Evolutionary conservation across 2,113 vertebrate species (phyloP).

Genomic region (Gymnocephalus cernua): DNA sequence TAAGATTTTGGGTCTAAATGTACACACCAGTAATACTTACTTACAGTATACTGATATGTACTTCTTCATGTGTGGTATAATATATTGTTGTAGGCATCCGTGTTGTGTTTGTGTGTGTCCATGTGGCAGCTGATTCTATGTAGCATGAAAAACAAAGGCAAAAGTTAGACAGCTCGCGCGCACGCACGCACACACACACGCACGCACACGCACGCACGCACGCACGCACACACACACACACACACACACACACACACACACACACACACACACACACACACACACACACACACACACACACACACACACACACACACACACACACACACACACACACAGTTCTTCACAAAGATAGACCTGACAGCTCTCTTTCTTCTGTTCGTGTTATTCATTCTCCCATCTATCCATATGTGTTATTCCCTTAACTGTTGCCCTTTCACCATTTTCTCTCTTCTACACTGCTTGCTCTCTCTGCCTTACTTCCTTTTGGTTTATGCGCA

Average conservation of each 20-base stretch:
- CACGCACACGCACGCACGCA: slow-evolving; percentile 5
- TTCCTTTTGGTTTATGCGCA: neutral
- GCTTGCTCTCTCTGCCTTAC: neutral
- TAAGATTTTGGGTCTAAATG: neutral
- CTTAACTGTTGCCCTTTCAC: slow-evolving; percentile 24
- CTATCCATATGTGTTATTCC: slow-evolving; percentile 31
- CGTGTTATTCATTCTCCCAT: slow-evolving; percentile 28
- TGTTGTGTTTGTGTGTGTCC: neutral
- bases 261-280: slow-evolving; percentile 9
- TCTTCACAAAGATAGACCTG: slow-evolving; percentile 17
- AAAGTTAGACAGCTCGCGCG: neutral
- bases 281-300: neutral
- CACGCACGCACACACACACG: neutral
- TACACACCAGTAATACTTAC: neutral
- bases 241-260: slow-evolving; percentile 1
- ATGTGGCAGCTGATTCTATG: neutral
- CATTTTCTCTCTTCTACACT: neutral
- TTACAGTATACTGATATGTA: neutral
- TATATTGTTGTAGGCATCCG: neutral
- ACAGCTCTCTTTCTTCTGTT: slow-evolving; percentile 26
- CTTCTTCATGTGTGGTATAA: neutral
- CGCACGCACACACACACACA: neutral
- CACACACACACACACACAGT: slow-evolving; percentile 4
- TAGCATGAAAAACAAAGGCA: neutral
- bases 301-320: slow-evolving; percentile 1